phyloP scores from a whole-genome alignment of 2,113 vertebrate species.

The Colossoma macropomum region DNA sequence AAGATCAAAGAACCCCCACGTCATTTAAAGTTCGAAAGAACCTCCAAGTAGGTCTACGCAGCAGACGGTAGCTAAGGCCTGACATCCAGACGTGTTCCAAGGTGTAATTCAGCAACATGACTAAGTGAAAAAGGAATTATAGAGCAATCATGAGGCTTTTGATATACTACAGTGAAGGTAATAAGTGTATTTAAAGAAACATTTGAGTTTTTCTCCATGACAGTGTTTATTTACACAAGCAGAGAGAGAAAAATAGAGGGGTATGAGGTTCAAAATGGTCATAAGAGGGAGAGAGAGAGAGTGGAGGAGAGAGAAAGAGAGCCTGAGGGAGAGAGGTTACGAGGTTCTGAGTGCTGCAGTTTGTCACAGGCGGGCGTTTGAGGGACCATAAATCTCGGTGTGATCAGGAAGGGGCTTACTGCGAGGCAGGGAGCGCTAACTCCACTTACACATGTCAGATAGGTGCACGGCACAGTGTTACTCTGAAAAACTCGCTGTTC shows the following conservation, averaged over 20 bases:
- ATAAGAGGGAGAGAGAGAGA: not conserved
- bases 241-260: conserved; percentile 65
- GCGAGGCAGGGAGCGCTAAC: conserved; percentile 70
- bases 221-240: conserved; percentile 69
- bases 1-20: too few species aligned
- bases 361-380: conserved; percentile 64
- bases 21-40: too few species aligned
- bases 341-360: conserved; percentile 71
- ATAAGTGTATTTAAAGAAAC: conserved; percentile 66
- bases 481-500: conserved; percentile 74
- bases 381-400: conserved; percentile 72
- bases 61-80: not conserved
- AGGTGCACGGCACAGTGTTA: conserved; percentile 55
- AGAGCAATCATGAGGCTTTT: conserved; percentile 40
- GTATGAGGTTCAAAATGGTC: conserved; percentile 37
- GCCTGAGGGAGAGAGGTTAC: conserved; percentile 68
- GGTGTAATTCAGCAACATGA: not conserved
- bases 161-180: conserved; percentile 63
- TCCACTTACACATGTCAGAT: conserved; percentile 61
- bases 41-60: not conserved
- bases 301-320: conserved; percentile 14
- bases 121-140: not conserved
- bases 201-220: conserved; percentile 61
- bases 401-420: conserved; percentile 74
- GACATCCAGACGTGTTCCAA: not conserved